These are phyloP conservation scores for Platyrinchus mystaceus DNA, from an alignment of 2,797 vertebrate genomes.

Conservation along the genomic window DNA sequence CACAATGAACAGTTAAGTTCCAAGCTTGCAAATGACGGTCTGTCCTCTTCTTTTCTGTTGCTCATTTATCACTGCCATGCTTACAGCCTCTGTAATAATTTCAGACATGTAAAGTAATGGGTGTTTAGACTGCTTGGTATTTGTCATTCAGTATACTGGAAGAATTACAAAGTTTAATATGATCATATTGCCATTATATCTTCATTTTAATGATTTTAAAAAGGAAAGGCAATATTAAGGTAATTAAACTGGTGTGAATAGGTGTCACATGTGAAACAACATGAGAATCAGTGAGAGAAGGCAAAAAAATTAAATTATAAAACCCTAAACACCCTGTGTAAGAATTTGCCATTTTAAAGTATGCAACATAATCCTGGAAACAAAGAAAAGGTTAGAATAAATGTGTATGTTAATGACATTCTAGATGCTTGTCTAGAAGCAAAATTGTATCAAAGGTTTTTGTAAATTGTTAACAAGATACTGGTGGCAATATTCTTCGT, in stretches of 20 bases:
- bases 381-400: neutral
- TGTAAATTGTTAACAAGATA: neutral
- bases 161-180: neutral
- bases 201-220: neutral
- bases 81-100: neutral
- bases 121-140: neutral
- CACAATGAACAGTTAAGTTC: neutral
- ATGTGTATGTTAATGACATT: neutral
- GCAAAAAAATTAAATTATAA: neutral
- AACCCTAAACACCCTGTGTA: neutral
- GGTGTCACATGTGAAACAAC: neutral
- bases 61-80: slow-evolving; percentile 19
- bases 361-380: neutral
- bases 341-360: neutral
- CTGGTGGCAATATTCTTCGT: neutral
- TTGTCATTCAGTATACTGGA: neutral
- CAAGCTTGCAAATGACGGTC: neutral
- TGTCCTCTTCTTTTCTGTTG: neutral
- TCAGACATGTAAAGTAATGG: neutral
- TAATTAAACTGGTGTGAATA: neutral
- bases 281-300: neutral
- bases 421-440: neutral
- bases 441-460: neutral
- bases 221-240: neutral
- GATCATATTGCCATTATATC: neutral